phyloP scores from a whole-genome alignment of 2,797 vertebrate genomes.

The Mormyrus proboscirostris region DNA sequence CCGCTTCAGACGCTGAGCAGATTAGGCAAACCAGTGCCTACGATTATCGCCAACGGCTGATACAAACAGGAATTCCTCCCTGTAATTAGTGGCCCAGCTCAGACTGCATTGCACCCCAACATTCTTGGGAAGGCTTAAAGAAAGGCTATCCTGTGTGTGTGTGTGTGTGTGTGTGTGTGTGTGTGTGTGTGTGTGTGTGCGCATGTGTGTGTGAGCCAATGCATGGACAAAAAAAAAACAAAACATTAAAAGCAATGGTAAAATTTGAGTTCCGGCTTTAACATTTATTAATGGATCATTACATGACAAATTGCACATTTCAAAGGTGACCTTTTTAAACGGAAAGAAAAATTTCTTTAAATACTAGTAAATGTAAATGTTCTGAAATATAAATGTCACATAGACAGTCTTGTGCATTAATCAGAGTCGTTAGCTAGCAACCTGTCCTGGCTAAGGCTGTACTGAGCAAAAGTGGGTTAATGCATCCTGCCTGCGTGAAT shows the following conservation, averaged over 20 bases:
- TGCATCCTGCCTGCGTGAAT: neutral
- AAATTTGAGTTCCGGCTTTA: neutral
- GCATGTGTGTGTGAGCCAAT: neutral
- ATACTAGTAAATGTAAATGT: slow-evolving; percentile 8
- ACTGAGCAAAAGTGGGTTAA: neutral
- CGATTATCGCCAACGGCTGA: slow-evolving; percentile 65
- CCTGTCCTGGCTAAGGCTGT: neutral
- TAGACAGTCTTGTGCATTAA: neutral
- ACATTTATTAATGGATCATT: slow-evolving; percentile 13
- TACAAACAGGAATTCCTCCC: slow-evolving; percentile 56
- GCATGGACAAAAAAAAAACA: neutral
- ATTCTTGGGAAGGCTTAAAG: slow-evolving; percentile 52
- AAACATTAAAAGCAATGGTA: neutral
- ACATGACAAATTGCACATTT: slow-evolving; percentile 1
- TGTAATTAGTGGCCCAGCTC: slow-evolving; percentile 52
- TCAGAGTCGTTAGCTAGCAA: slow-evolving; percentile 2
- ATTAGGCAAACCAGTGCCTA: slow-evolving; percentile 49
- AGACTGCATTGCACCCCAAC: slow-evolving; percentile 56
- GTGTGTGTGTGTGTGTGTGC: neutral
- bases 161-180: neutral
- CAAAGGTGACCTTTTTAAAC: slow-evolving; percentile 8
- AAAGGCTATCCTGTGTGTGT: slow-evolving; percentile 20
- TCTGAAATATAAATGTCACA: slow-evolving; percentile 9
- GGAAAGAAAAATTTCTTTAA: neutral
- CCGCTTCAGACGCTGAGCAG: slow-evolving; percentile 57